phyloP scores from a whole-genome alignment of 1,140 invertebrate species.

The Hyles vespertilio region DNA sequence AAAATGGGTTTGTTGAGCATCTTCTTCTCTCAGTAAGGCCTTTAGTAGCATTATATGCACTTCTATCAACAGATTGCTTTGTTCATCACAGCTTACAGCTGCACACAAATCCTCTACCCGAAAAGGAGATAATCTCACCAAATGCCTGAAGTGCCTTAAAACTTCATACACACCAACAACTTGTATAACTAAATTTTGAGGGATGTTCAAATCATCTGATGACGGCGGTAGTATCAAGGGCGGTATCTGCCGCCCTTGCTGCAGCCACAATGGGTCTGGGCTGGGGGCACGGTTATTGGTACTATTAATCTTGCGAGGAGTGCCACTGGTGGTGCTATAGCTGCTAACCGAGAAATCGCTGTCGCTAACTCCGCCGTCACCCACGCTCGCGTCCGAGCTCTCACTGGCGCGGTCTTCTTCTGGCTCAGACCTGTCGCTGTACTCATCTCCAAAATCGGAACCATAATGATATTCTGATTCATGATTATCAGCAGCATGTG shows the following conservation, averaged over 20 bases:
- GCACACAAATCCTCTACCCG: constrained; percentile 97
- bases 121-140: constrained; percentile 94
- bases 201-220: constrained; percentile 92
- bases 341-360: constrained; percentile 90
- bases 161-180: constrained; percentile 95
- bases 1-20: constrained; percentile 95
- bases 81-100: constrained; percentile 92
- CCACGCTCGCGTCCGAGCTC: constrained; percentile 78
- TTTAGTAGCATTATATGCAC: constrained; percentile 95
- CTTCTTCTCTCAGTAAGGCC: constrained; percentile 94
- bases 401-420: constrained; percentile 84
- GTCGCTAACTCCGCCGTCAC: constrained; percentile 83
- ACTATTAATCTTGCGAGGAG: constrained; percentile 73
- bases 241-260: constrained; percentile 86
- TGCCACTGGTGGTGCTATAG: constrained; percentile 81
- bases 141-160: constrained; percentile 91
- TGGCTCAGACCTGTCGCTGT: constrained; percentile 85
- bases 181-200: constrained; percentile 86
- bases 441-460: constrained; percentile 91
- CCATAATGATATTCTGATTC: constrained; percentile 94
- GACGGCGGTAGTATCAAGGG: constrained; percentile 87
- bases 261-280: constrained; percentile 92
- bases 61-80: constrained; percentile 92
- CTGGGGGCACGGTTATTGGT: constrained; percentile 81
- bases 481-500: constrained; percentile 82